A percentile compares a stretch with the other conserved stretches of the same genome.
Conservation (phyloP, 2,797 vertebrate genomes). For the Tokudaia muenninki region DNA sequence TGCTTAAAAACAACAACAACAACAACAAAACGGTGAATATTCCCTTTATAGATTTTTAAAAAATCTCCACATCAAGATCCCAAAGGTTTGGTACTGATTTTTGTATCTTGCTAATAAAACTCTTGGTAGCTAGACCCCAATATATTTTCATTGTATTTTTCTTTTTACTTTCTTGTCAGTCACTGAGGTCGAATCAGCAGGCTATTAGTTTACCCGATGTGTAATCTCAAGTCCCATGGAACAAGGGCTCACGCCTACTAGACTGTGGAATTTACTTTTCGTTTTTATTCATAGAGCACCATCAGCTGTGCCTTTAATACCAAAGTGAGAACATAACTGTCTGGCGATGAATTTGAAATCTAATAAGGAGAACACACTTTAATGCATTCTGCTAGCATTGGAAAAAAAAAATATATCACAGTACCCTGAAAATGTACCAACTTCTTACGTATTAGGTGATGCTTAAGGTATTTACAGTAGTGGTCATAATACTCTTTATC, state of each 20-base stretch:
- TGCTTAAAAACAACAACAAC: no score
- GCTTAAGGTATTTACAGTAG: conserved; percentile 63
- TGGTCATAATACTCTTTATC: conserved; percentile 54
- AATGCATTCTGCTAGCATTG: conserved; percentile 5
- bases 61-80: conserved; percentile 28
- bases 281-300: conserved; percentile 84
- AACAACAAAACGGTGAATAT: neutral
- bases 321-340: conserved; percentile 79
- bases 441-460: conserved; percentile 56
- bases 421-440: conserved; percentile 35
- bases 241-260: conserved; percentile 82
- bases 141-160: conserved; percentile 55
- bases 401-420: conserved; percentile 34
- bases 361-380: conserved; percentile 70
- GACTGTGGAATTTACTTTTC: conserved; percentile 87
- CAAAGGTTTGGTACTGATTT: conserved; percentile 58
- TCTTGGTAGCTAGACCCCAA: conserved; percentile 39
- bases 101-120: conserved; percentile 66
- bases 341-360: conserved; percentile 76
- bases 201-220: conserved; percentile 82
- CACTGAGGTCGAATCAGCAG: conserved; percentile 80
- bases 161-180: conserved; percentile 76
- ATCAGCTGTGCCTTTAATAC: conserved; percentile 74
- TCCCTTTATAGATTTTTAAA: neutral
- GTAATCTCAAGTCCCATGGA: conserved; percentile 80